Percentiles rank a stretch among this genome's conserved stretches.
Conservation (phyloP, 2,113 vertebrate genomes). For the Osmerus mordax region DNA sequence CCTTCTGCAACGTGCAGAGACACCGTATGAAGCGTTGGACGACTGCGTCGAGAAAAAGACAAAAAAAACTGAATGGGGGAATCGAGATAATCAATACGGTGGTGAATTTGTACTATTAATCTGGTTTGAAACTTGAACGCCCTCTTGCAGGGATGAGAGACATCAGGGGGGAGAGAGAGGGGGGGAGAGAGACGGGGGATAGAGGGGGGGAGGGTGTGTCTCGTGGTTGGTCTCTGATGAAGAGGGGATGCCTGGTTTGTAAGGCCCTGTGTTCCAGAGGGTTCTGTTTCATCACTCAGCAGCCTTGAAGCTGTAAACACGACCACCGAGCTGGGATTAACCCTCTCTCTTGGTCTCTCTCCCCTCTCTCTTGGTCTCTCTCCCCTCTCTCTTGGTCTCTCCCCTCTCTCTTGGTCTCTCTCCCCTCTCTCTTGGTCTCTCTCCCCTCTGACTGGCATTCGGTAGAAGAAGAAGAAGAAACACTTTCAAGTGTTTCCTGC, state of each 20-base stretch:
- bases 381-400: conserved; percentile 42
- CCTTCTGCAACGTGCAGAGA: conserved; percentile 60
- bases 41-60: conserved; percentile 55
- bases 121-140: conserved; percentile 64
- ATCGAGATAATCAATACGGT: conserved; percentile 55
- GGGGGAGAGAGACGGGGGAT: too few relatives aligned
- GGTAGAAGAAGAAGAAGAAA: conserved; percentile 33
- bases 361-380: too few relatives aligned
- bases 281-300: conserved; percentile 65
- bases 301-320: conserved; percentile 30
- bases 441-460: conserved; percentile 27
- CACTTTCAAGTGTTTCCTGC: conserved; percentile 52
- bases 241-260: conserved; percentile 56
- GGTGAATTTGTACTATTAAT: conserved; percentile 65
- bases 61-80: not conserved
- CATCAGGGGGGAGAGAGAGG: conserved; percentile 24
- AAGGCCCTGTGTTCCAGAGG: conserved; percentile 65
- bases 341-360: conserved; percentile 42
- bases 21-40: conserved; percentile 47
- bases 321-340: conserved; percentile 65
- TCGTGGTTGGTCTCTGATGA: conserved; percentile 65
- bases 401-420: not conserved
- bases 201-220: conserved; percentile 30
- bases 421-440: conserved; percentile 21
- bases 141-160: conserved; percentile 61